phyloP scores from a whole-genome alignment of 2,888 invertebrate species.

The Volucella zonaria region DNA sequence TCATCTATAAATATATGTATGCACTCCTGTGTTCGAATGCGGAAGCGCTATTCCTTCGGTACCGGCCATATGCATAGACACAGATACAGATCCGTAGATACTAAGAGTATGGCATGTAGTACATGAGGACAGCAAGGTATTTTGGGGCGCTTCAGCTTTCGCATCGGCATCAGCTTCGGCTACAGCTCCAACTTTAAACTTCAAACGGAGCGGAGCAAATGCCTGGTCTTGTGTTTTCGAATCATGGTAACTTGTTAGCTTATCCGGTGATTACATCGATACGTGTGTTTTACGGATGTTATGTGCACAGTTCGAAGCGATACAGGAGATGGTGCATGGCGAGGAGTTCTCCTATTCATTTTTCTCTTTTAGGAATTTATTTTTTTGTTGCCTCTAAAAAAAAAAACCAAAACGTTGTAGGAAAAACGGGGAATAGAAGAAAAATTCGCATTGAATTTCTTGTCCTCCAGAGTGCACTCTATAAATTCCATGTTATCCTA shows the following conservation, averaged over 20 bases:
- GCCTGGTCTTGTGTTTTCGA: conserved; percentile 73
- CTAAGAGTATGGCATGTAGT: background rate
- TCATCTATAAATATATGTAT: conserved; percentile 31
- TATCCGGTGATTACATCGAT: conserved; percentile 82
- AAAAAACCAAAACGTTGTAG: conserved; percentile 1
- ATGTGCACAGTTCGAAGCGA: conserved; percentile 72
- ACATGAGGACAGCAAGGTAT: conserved; percentile 48
- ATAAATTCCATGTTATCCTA: conserved; percentile 49
- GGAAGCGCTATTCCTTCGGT: conserved; percentile 56
- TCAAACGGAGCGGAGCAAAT: conserved; percentile 41
- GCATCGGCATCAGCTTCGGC: background rate
- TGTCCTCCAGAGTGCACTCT: conserved; percentile 66
- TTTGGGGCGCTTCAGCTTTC: conserved; percentile 12
- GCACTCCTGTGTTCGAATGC: conserved; percentile 7
- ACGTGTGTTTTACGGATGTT: conserved; percentile 74
- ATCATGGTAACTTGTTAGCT: conserved; percentile 82
- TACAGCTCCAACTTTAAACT: background rate
- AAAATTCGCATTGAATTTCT: conserved; percentile 68
- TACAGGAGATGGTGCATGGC: conserved; percentile 42
- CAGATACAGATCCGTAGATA: too few relatives aligned
- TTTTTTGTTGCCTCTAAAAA: conserved; percentile 17
- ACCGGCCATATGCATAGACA: conserved; percentile 40
- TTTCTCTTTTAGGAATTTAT: conserved; percentile 42
- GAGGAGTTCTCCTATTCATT: conserved; percentile 7
- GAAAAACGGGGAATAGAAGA: conserved; percentile 12